A percentile compares a stretch with the other conserved stretches of the same genome.
These are phyloP conservation scores for Chlorodrepanis virens DNA, from an alignment of 2,113 vertebrate genomes.

Conservation along the genomic window DNA sequence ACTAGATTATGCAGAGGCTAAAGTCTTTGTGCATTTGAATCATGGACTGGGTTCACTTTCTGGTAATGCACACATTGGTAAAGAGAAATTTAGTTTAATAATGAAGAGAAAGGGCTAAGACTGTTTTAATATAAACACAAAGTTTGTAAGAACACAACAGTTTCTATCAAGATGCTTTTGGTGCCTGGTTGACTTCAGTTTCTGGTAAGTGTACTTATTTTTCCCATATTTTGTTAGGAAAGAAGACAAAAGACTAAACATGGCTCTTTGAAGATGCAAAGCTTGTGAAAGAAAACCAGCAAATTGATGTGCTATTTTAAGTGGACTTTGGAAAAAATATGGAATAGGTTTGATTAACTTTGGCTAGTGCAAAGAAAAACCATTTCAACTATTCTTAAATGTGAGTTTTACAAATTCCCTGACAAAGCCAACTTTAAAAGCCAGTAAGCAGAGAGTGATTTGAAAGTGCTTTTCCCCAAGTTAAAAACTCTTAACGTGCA, in stretches of 20 bases:
- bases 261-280: neutral
- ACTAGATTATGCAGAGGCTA: neutral
- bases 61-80: neutral
- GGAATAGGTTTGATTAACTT: neutral
- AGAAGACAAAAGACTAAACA: neutral
- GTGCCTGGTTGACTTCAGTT: neutral
- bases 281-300: neutral
- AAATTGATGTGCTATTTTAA: neutral
- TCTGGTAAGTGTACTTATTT: neutral
- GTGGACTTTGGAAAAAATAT: neutral
- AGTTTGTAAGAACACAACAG: neutral
- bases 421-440: neutral
- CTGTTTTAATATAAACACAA: neutral
- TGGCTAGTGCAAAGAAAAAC: neutral
- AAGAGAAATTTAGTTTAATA: neutral
- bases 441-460: neutral
- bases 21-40: neutral
- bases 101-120: neutral
- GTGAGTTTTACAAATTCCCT: neutral
- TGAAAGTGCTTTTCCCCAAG: neutral
- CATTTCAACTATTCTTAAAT: neutral
- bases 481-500: fast-evolving
- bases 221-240: neutral
- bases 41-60: neutral
- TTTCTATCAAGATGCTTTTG: neutral